phyloP scores from a whole-genome alignment of 2,888 invertebrate species.

The Coelogynopora nodosa region DNA sequence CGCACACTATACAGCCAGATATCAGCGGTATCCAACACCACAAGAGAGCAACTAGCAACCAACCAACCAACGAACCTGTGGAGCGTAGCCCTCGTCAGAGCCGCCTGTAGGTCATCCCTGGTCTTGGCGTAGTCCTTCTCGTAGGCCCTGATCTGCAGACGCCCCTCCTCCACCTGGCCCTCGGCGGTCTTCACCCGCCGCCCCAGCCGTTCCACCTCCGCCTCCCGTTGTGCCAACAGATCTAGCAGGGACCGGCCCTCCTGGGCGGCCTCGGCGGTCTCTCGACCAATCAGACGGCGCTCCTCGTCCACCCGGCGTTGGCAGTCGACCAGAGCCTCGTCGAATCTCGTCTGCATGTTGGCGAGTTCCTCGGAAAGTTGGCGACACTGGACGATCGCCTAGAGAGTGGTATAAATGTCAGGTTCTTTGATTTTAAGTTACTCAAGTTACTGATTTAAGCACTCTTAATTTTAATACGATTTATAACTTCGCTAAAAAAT shows the following conservation, averaged over 20 bases:
- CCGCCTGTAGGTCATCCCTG: constrained; percentile 34
- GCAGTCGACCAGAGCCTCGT: constrained; percentile 51
- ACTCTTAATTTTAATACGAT: too few species aligned
- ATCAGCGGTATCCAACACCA: too few species aligned
- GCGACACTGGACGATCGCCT: constrained; percentile 56
- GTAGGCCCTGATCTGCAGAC: constrained; percentile 53
- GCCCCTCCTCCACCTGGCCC: constrained; percentile 52
- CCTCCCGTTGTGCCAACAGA: constrained; percentile 53
- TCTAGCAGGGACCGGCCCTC: constrained; percentile 53
- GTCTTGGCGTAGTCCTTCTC: constrained; percentile 56
- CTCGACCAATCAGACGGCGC: constrained; percentile 52
- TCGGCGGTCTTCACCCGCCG: not conserved
- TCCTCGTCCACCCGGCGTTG: constrained; percentile 44
- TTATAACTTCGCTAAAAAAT: too few species aligned
- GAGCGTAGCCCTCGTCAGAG: constrained; percentile 25
- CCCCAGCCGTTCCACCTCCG: not conserved
- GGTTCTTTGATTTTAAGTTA: too few species aligned
- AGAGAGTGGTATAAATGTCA: not conserved
- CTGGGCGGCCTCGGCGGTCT: constrained; percentile 52
- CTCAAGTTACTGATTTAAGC: too few species aligned
- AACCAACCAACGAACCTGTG: too few species aligned
- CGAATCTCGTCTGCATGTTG: constrained; percentile 55
- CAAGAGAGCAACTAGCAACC: not conserved
- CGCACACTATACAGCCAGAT: too few species aligned
- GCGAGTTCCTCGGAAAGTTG: constrained; percentile 57